Evolutionary conservation across 1,140 invertebrate genomes (phyloP).

Genomic region (Cotesia vestalis): DNA sequence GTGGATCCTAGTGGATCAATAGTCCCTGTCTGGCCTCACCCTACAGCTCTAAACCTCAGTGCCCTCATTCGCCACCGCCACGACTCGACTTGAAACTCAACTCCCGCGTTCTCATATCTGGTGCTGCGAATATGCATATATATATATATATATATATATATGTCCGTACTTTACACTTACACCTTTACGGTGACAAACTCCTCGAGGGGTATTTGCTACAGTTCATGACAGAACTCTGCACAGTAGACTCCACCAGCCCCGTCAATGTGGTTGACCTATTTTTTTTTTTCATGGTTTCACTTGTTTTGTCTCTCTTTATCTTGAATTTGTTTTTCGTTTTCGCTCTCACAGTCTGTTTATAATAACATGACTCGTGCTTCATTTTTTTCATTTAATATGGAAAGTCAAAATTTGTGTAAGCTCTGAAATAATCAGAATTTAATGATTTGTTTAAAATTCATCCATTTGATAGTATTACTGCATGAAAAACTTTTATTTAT

Average conservation of each 20-base stretch:
- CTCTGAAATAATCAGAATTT: conserved; percentile 49
- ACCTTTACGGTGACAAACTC: conserved; percentile 8
- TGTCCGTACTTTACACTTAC: conserved; percentile 36
- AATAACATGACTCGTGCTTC: conserved; percentile 28
- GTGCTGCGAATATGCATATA: too few relatives aligned
- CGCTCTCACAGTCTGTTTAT: conserved; percentile 27
- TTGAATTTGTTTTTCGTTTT: conserved; percentile 48
- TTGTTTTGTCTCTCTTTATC: conserved; percentile 42
- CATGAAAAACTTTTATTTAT: too few relatives aligned
- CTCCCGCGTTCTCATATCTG: conserved; percentile 29
- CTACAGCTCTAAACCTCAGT: conserved; percentile 52
- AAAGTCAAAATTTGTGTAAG: conserved; percentile 8
- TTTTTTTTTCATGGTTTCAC: conserved; percentile 47
- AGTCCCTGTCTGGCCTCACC: conserved; percentile 63
- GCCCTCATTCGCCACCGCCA: conserved; percentile 51
- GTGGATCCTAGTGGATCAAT: conserved; percentile 60
- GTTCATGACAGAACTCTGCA: background rate
- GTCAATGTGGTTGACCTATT: conserved; percentile 45
- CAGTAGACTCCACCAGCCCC: conserved; percentile 5
- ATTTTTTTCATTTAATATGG: conserved; percentile 33
- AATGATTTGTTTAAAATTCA: conserved; percentile 3
- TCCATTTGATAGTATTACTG: too few relatives aligned
- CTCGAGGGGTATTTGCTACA: conserved; percentile 16
- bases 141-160: conserved; percentile 15
- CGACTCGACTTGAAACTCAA: conserved; percentile 54